phyloP scores from a whole-genome alignment of 2,113 vertebrate species.

The Toxotes chatareus region DNA sequence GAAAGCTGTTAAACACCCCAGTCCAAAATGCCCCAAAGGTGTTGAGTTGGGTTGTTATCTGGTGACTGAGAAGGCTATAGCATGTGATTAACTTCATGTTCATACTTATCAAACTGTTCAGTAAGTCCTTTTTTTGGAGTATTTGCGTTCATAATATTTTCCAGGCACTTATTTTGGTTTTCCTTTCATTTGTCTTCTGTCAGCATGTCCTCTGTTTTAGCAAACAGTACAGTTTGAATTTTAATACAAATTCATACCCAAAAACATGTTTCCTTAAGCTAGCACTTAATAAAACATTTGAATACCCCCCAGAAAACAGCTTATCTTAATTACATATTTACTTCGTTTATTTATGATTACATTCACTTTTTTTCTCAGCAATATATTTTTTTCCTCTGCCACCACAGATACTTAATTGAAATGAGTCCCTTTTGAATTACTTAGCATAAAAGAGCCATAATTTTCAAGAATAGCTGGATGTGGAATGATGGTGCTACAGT shows the following conservation, averaged over 20 bases:
- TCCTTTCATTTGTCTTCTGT: no score
- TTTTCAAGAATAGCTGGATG: neutral
- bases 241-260: neutral
- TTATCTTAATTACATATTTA: neutral
- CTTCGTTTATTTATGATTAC: neutral
- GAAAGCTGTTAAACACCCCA: neutral
- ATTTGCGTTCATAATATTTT: neutral
- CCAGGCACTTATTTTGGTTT: neutral
- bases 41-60: neutral
- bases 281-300: no score
- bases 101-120: neutral
- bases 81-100: neutral
- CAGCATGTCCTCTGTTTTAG: no score
- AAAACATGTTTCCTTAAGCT: neutral
- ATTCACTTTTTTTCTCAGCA: neutral
- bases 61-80: neutral
- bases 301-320: neutral
- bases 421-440: neutral
- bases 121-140: neutral
- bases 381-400: neutral
- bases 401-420: neutral
- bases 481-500: neutral
- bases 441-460: neutral
- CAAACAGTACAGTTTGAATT: neutral
- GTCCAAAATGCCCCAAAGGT: neutral